Evolutionary conservation across 1,140 invertebrate species (phyloP).

Genomic region (Limonius californicus): DNA sequence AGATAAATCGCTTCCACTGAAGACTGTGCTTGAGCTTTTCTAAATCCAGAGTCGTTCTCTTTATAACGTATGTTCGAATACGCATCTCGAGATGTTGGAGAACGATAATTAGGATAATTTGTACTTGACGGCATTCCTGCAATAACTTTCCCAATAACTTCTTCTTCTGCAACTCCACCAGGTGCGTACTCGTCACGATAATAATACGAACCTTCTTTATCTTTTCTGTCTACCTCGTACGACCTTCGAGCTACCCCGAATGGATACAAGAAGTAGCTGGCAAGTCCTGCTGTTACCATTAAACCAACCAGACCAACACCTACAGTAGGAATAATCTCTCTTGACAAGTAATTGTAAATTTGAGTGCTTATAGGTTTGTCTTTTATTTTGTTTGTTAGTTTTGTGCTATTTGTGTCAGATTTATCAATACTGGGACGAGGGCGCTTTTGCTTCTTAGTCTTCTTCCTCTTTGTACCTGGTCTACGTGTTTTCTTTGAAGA

Average conservation of each 20-base stretch:
- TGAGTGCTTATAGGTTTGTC: conserved; percentile 63
- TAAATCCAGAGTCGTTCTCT: not conserved
- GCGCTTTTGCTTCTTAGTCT: conserved; percentile 59
- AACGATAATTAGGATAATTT: conserved; percentile 19
- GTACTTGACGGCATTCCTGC: conserved; percentile 62
- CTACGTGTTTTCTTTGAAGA: conserved; percentile 48
- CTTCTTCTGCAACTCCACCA: conserved; percentile 66
- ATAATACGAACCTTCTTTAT: conserved; percentile 59
- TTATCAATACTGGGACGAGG: conserved; percentile 51
- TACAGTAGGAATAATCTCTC: conserved; percentile 75
- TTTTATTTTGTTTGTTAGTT: conserved; percentile 47
- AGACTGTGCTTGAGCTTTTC: not conserved
- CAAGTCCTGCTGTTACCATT: conserved; percentile 65
- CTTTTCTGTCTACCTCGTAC: conserved; percentile 59
- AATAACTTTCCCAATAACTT: conserved; percentile 67
- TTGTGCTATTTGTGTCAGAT: conserved; percentile 49
- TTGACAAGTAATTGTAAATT: conserved; percentile 72
- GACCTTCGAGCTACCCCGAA: conserved; percentile 64
- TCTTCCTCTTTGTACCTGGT: conserved; percentile 47
- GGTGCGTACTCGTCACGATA: conserved; percentile 60
- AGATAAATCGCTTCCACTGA: not conserved
- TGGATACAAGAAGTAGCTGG: conserved; percentile 72
- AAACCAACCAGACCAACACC: conserved; percentile 70
- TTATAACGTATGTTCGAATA: not conserved
- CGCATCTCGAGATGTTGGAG: not conserved